Evolutionary conservation across 2,113 vertebrate species (phyloP).

Genomic region (Pomatorhinus ruficollis): DNA sequence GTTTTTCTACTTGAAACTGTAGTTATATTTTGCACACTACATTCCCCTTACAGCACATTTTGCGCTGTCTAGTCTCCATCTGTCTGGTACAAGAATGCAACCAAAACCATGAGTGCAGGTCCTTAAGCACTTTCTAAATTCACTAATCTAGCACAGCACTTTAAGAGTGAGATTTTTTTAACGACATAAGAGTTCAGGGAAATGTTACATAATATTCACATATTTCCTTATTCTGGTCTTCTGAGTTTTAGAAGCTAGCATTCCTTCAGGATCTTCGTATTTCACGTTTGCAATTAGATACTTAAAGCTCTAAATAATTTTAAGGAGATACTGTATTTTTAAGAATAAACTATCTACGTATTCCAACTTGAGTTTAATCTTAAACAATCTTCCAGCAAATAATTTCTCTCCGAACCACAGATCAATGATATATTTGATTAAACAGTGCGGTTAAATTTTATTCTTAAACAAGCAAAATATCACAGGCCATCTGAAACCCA

Average conservation of each 20-base stretch:
- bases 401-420: not conserved
- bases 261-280: not conserved
- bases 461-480: conserved; percentile 5
- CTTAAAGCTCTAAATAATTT: not conserved
- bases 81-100: not conserved
- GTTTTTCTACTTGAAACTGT: not conserved
- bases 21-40: not conserved
- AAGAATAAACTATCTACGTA: not conserved
- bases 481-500: conserved; percentile 35
- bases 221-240: not conserved
- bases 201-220: not conserved
- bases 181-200: not conserved
- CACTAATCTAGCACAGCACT: not conserved
- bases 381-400: not conserved
- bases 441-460: not conserved
- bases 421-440: conserved; percentile 1
- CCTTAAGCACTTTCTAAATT: not conserved
- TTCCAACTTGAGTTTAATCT: not conserved
- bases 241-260: not conserved
- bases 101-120: not conserved
- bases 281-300: not conserved
- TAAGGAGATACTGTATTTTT: not conserved
- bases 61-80: not conserved
- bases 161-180: not conserved
- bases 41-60: not conserved